Conservation (phyloP, 1,140 invertebrate genomes). For the Ladona fulva region DNA sequence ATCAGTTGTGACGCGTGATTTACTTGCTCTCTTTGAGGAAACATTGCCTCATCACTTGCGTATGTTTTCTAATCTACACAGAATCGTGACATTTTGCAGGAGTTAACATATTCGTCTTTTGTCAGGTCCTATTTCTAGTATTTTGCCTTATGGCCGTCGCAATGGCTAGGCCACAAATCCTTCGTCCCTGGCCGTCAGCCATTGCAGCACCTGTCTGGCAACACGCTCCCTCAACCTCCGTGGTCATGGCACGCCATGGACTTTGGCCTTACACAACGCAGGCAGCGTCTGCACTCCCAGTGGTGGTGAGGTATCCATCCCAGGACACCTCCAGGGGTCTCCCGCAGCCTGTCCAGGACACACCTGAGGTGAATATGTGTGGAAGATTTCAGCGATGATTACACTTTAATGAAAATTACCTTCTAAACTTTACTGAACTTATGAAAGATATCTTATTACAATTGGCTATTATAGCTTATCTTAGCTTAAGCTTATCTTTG, state of each 20-base stretch:
- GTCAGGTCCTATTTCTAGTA: background rate
- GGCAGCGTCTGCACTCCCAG: background rate
- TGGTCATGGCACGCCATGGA: background rate
- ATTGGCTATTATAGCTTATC: no score
- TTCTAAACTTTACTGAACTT: no score
- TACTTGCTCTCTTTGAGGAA: no score
- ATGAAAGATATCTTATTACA: no score
- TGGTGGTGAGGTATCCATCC: slow-evolving; percentile 13
- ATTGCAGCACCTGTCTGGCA: background rate
- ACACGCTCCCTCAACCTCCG: background rate
- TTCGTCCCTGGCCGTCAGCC: background rate
- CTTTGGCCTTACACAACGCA: background rate
- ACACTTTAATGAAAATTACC: no score
- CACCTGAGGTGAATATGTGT: slow-evolving; percentile 18
- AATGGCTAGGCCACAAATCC: background rate
- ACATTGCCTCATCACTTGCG: no score
- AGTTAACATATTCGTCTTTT: no score
- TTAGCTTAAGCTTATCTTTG: no score
- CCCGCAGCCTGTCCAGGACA: slow-evolving; percentile 21
- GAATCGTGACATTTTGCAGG: no score
- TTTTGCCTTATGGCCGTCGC: background rate
- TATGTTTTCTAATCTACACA: no score
- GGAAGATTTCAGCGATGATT: no score
- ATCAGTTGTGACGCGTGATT: no score
- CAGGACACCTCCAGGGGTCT: slow-evolving; percentile 21